Percentiles rank a stretch among this genome's conserved stretches.
Conservation (phyloP, 1,140 invertebrate genomes). For the Drosophila ogumai region DNA sequence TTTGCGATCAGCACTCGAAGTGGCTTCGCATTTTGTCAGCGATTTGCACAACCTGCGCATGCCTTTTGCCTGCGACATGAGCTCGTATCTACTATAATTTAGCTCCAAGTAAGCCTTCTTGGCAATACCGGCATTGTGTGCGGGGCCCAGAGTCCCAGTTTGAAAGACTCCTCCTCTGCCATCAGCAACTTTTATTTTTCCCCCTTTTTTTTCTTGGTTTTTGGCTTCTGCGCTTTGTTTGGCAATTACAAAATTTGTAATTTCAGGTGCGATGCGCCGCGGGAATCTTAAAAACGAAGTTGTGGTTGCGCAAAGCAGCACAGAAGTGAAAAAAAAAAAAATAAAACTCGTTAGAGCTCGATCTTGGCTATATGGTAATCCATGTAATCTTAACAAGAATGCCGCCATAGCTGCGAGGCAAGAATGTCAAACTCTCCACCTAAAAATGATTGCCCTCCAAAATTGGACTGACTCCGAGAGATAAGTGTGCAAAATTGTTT, state of each 20-base stretch:
- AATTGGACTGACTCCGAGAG: slow-evolving; percentile 17
- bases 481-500: slow-evolving; percentile 43
- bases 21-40: slow-evolving; percentile 74
- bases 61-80: slow-evolving; percentile 53
- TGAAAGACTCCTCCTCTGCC: slow-evolving; percentile 43
- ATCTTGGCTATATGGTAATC: slow-evolving; percentile 47
- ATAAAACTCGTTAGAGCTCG: slow-evolving; percentile 38
- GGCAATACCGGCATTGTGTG: slow-evolving; percentile 67
- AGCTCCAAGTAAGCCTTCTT: slow-evolving; percentile 49
- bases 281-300: slow-evolving; percentile 57
- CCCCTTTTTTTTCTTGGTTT: slow-evolving; percentile 1
- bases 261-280: slow-evolving; percentile 64
- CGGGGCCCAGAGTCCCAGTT: slow-evolving; percentile 23
- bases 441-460: slow-evolving; percentile 48
- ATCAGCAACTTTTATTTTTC: slow-evolving; percentile 13
- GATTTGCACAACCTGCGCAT: slow-evolving; percentile 78
- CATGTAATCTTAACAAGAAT: slow-evolving; percentile 51
- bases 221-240: slow-evolving; percentile 58
- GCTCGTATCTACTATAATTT: slow-evolving; percentile 71
- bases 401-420: slow-evolving; percentile 25
- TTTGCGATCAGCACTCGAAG: slow-evolving; percentile 30
- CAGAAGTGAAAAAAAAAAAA: slow-evolving; percentile 14
- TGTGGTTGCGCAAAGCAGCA: slow-evolving; percentile 41
- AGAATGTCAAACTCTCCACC: slow-evolving; percentile 50
- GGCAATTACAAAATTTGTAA: slow-evolving; percentile 69